Base-by-base conservation (phyloP, 2,797 vertebrate species). In the Thripadectes ignobilis region DNA sequence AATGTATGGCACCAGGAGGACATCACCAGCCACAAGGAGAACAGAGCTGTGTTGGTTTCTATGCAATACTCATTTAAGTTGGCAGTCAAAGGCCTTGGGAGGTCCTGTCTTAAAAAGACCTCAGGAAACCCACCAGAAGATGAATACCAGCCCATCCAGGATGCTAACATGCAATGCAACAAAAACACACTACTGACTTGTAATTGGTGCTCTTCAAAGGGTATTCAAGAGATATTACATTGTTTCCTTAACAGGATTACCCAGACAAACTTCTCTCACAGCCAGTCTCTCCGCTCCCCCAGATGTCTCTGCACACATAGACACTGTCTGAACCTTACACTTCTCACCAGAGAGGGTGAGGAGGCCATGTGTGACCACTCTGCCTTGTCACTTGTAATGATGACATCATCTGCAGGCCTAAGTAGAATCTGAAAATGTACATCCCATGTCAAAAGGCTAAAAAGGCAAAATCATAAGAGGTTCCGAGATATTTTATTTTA, bases 161-260 rank as follows among this genome's bases (percentile, higher is more conserved):
- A 90, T 84, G 87, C 86, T 89, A 95, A 84, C 14, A 6, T 48
- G 3, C 52, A 81, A 91, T 68, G 66, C 80, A 94, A 96, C 92
- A 95, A 97, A 97, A 95, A 48, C 92, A 96, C 89, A 96, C 93
- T 97, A 95, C 67, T 74, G 85, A 78, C 94, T 95, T 93, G 88
- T 75, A 90, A 96, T 49, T 91, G 69, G 32, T 78, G 59, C 46
- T 82, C 63, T 77, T 96, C 79, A 89, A 90, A 78, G 80, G 46
- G 45, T 38, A 79, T 96, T 97, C 92, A 87, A 96, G 94, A 86
- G 84, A 85, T 87, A 92, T 87, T 89, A 54, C 45, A 79, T 71
- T 91, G 51, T 96, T 93, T 92, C 69, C 92, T 58, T 97, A 96
- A 97, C 76, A 94, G 96, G 94, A 96, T 96, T 97, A 93, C 36